A percentile compares a stretch with the other conserved stretches of the same genome.
These are phyloP conservation scores for Heterochromis multidens DNA, from an alignment of 2,113 vertebrate species.

Conservation along the genomic window DNA sequence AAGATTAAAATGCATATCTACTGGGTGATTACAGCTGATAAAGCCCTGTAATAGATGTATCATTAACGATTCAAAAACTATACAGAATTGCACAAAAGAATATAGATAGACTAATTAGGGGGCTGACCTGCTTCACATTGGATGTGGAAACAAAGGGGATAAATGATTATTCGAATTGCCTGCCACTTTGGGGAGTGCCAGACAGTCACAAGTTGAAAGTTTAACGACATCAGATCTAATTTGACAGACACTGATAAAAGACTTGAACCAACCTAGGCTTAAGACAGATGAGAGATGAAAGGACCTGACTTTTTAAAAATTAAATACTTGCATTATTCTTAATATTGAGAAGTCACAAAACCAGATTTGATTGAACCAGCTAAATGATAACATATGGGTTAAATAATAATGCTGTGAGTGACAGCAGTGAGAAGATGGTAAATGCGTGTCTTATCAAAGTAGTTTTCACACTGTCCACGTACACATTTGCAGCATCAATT, in stretches of 20 bases:
- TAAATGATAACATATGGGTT: neutral
- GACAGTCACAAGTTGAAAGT: neutral
- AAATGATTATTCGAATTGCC: neutral
- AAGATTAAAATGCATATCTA: neutral
- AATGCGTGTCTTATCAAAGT: neutral
- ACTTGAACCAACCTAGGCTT: neutral
- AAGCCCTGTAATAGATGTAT: neutral
- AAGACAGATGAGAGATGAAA: neutral
- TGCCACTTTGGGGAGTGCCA: neutral
- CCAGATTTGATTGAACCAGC: neutral
- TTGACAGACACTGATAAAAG: neutral
- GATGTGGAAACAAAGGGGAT: neutral
- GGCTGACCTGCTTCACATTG: neutral
- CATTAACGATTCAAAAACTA: neutral
- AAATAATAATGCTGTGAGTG: neutral
- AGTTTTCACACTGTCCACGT: neutral
- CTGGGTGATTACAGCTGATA: neutral
- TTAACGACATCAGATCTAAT: neutral
- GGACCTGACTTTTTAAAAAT: neutral
- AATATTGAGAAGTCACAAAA: neutral
- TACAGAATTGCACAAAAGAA: neutral
- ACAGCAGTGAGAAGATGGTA: neutral
- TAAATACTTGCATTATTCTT: neutral
- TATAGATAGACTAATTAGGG: neutral
- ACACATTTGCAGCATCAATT: neutral